Evolutionary conservation across 1,140 invertebrate species (phyloP).

Genomic region (Vanessa atalanta): DNA sequence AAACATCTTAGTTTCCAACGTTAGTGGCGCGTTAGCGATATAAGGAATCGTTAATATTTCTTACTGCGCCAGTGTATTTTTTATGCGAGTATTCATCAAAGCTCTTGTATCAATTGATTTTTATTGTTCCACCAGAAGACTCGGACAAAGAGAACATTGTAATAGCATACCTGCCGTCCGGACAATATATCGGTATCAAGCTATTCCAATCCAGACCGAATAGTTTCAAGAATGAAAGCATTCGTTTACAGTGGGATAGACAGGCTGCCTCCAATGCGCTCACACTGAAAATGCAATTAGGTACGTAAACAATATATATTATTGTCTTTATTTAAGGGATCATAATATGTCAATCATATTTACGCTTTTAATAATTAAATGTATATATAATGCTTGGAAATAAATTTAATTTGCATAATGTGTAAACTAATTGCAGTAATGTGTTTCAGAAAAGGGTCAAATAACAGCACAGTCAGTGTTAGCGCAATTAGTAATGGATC

Average conservation of each 20-base stretch:
- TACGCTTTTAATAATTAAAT: too few relatives aligned
- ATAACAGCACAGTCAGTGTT: conserved; percentile 82
- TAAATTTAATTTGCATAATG: too few relatives aligned
- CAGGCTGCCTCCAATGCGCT: conserved; percentile 82
- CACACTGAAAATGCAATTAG: conserved; percentile 82
- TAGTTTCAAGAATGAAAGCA: conserved; percentile 73
- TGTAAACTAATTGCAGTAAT: neutral
- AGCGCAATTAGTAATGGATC: conserved; percentile 82
- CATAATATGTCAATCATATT: too few relatives aligned
- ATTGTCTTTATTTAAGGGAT: too few relatives aligned
- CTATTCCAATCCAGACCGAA: conserved; percentile 62
- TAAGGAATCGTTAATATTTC: too few relatives aligned
- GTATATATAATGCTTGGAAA: conserved; percentile 29
- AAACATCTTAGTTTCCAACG: too few relatives aligned
- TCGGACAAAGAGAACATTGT: conserved; percentile 76
- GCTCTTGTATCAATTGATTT: conserved; percentile 8
- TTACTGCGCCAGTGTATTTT: too few relatives aligned
- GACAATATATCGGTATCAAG: conserved; percentile 83
- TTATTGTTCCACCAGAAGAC: conserved; percentile 40
- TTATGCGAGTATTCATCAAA: too few relatives aligned
- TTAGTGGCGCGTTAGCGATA: too few relatives aligned
- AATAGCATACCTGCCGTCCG: conserved; percentile 81
- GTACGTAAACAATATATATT: conserved; percentile 40
- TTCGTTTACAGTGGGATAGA: conserved; percentile 82
- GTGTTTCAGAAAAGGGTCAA: conserved; percentile 81